Evolutionary conservation across 2,888 invertebrate genomes (phyloP), one percentile per base, ranked within the genome.

Genomic region (Lithophane ornitopus): DNA sequence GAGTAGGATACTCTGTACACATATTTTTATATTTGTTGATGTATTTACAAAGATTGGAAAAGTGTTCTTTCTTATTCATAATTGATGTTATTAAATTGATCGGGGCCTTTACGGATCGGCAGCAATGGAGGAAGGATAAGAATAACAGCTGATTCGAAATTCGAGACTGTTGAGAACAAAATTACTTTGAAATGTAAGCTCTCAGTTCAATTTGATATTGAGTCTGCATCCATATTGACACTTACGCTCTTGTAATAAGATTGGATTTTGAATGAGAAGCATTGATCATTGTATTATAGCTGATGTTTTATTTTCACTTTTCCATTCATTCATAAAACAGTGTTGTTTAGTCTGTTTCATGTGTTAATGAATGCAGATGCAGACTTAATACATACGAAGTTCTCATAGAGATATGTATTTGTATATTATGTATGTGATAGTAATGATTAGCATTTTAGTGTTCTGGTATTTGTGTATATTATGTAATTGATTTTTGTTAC

Each of bases 381-480:
- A 90, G 90, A 80, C 88, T 87, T 86, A 83, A 80, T 85, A 86
- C 69, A 78, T 69, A 72, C 74, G 56, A 84, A 82, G 84, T 91
- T 91, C 89, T 91, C 90, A 86, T 90, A 90, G 92, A 89, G 89
- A 89, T 89, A 86, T 85, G 78, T 86, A 89, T 89, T 86, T 85
- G 78, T 86, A 85, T 79, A 85, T 82, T 88, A 90, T 88, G 82
- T 89, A 90, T 91, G 91, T 91, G 92, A 92, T 92, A 92, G 89
- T 92, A 91, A 91, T 89, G 87, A 88, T 85, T 89, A 90, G 87
- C 85, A 72, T 87, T 79, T 82, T 89, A 87, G 82, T 79, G 74
- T 87, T 87, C 86, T 76, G 82, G 76, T 88, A 88, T 89, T 82
- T 90, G 89, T 92, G 89, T 89, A 88, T 86, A 90, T 76, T 87